These are phyloP conservation scores for Schizopygopsis malacanthus DNA, from an alignment of 2,797 vertebrate species.

Conservation along the genomic window DNA sequence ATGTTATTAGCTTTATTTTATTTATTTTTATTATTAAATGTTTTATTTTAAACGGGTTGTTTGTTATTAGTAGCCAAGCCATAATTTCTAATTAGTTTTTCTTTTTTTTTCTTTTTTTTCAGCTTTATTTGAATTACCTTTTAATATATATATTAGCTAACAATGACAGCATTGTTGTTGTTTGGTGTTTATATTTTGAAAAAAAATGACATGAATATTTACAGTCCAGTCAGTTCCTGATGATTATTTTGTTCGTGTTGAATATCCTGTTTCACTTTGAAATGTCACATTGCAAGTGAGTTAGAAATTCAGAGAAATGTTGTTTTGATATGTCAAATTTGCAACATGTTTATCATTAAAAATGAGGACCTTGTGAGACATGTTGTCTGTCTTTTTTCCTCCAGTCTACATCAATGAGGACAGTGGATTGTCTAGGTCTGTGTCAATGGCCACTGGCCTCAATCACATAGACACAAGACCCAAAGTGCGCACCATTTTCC, in stretches of 20 bases:
- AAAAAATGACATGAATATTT: not conserved
- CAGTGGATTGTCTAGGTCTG: slow-evolving; percentile 79
- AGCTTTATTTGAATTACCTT: no score
- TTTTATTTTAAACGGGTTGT: no score
- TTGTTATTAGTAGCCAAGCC: no score
- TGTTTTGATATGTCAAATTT: not conserved
- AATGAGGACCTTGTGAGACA: not conserved
- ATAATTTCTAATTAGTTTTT: no score
- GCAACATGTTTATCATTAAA: not conserved
- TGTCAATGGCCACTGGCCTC: slow-evolving; percentile 91
- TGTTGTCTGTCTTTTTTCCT: slow-evolving; percentile 2
- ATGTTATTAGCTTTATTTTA: no score
- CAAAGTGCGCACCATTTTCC: slow-evolving; percentile 94
- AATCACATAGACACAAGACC: slow-evolving; percentile 86
- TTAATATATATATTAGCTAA: no score
- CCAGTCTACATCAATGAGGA: slow-evolving; percentile 79
- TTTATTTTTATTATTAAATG: no score
- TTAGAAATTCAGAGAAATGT: not conserved
- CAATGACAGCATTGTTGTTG: no score
- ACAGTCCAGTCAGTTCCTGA: not conserved
- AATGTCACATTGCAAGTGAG: not conserved
- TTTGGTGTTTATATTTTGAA: no score
- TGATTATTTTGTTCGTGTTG: not conserved
- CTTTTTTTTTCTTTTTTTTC: no score
- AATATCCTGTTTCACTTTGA: not conserved